Base-by-base conservation (phyloP, 2,797 vertebrate species). In the Phoeniculus purpureus region DNA sequence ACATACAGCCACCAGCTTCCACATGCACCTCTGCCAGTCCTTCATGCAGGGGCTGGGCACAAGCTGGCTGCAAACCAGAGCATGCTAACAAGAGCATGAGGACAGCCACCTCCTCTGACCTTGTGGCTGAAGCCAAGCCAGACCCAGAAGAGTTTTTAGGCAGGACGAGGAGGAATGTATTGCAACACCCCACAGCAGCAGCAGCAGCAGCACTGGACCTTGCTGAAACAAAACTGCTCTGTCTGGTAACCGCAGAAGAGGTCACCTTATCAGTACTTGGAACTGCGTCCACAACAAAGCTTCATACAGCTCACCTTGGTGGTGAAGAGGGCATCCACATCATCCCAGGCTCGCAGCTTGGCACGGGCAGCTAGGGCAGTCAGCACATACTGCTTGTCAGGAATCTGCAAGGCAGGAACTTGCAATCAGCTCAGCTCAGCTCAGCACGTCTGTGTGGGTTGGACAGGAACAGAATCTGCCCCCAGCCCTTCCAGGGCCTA, bases 341-440 rank as follows among this genome's bases (percentile, higher is more conserved):
- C 99, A 29, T 92, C 74, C 99, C 99, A 99, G n/a, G 97, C 98
- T 94, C 98, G 98, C 58, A 98, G 97, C 95, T 99, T 99, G 8
- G 99, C 98, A 50, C 99, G 97, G 5, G 99, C 99, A 18, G 98
- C 98, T 91, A 99, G 82, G 25, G 98, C 98, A 15, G 98, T 99
- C 89, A 98, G 97, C 72, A 99, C 97, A 79, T 98, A 99, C 95
- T 99, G 99, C 93, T 99, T 99, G 94, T 99, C 99, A 56, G 98
- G 98, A 85, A 99, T 98, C 99, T 99, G 97, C 77, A 95, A 94
- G 81, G 68, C 73, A 97, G 51, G 94, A 50, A 89, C 87, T 48
- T 87, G 67, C 34, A 50, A 60, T 91, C 37, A 87, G 85, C 66
- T 31, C 9, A 43, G n/a, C 55, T 4, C 70, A 59, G 79, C 43